phyloP scores from a whole-genome alignment of 2,888 invertebrate genomes.

The Pammene aurita region DNA sequence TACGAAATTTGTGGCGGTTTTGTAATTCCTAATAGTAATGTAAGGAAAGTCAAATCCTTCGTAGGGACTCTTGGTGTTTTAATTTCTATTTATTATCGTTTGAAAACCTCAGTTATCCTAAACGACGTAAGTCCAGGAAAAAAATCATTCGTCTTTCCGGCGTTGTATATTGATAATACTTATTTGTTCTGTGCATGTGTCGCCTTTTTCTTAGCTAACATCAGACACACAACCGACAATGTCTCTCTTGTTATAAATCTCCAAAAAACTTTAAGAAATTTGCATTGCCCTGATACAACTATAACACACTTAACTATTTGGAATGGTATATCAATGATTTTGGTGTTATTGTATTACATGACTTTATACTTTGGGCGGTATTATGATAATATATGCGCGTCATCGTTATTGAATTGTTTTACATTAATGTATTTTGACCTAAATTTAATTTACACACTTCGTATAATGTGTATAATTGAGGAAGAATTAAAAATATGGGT shows the following conservation, averaged over 20 bases:
- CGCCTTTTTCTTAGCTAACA: background rate
- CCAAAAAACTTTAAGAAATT: conserved; percentile 13
- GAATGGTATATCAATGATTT: conserved; percentile 5
- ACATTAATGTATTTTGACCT: conserved; percentile 16
- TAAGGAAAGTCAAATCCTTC: conserved; percentile 1
- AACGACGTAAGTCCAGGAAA: background rate
- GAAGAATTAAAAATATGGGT: conserved; percentile 21
- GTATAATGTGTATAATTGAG: conserved; percentile 19
- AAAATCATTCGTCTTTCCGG: background rate
- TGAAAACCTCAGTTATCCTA: background rate
- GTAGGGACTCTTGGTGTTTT: background rate
- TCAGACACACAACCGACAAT: conserved; percentile 2
- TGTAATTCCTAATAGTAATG: background rate
- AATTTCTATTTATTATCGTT: background rate
- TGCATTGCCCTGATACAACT: background rate
- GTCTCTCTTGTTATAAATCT: conserved; percentile 9
- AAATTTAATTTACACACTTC: background rate
- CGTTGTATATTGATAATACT: background rate
- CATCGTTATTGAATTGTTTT: background rate
- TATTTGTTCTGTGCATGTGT: background rate
- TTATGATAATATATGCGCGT: background rate
- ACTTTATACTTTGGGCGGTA: background rate
- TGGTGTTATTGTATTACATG: background rate
- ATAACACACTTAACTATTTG: conserved; percentile 4
- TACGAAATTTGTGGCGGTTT: conserved; percentile 9